phyloP scores from a whole-genome alignment of 2,113 vertebrate genomes.

The Dermatemys mawii region DNA sequence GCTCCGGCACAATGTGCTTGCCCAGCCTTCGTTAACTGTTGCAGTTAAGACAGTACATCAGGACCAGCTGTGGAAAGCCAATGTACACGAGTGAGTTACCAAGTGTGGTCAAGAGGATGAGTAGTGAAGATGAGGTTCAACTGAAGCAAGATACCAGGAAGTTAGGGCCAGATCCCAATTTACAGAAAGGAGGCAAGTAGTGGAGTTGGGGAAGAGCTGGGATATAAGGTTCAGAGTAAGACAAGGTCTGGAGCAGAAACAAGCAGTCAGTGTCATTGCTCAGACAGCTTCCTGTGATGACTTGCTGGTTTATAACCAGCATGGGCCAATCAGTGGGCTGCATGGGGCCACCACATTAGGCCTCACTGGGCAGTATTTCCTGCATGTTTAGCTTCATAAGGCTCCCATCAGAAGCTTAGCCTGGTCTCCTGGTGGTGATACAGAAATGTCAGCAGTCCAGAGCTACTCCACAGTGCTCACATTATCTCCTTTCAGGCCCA shows the following conservation, averaged over 20 bases:
- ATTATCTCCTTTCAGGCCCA: too few relatives aligned
- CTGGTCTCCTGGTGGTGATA: background rate
- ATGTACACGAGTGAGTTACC: background rate
- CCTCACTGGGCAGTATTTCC: background rate
- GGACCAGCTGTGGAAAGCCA: too few relatives aligned
- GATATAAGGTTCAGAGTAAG: background rate
- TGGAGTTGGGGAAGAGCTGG: background rate
- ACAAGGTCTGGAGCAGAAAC: background rate
- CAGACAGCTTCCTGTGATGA: background rate
- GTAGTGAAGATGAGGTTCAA: background rate
- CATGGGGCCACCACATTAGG: background rate
- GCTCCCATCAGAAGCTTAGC: background rate
- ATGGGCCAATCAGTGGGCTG: background rate
- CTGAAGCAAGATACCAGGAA: background rate
- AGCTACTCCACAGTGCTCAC: too few relatives aligned
- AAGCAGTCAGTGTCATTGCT: background rate
- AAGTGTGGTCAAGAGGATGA: background rate
- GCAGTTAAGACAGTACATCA: background rate
- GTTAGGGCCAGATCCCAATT: background rate
- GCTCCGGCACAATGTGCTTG: background rate
- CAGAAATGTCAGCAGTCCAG: too few relatives aligned
- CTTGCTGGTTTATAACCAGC: background rate
- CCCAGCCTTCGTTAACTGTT: background rate
- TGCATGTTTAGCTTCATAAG: background rate
- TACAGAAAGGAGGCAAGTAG: background rate